Base-by-base conservation (phyloP, 2,797 vertebrate genomes). In the Sus cebifrons region DNA sequence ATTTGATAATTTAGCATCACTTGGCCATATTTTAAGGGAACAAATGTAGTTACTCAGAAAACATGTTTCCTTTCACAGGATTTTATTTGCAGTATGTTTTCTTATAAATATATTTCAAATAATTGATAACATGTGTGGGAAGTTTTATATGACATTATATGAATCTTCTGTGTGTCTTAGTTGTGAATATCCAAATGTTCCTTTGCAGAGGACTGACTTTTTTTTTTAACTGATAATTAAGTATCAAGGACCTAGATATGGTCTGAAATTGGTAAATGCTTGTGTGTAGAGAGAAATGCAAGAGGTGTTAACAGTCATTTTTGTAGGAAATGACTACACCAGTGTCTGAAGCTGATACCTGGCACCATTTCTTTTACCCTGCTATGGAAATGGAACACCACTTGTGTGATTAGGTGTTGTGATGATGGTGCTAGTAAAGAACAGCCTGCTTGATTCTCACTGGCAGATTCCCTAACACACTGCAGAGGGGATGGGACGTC, bases 31-130 rank as follows among this genome's bases (percentile, higher is more conserved):
- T 44, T 92, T 78, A 52, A 84, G 77, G 49, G 23, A 91, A 92
- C 54, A 94, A 93, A 91, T 89, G 49, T 11, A 91, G 36, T 75
- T 71, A 94, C 86, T 97, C 36, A 70, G 70, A 95, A 96, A 96
- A 81, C 44, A 89, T 89, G 23, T 87, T 82, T 96, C 29, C 25
- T 95, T 89, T 94, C 65, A 86, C 77, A 81, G 54, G 21, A 44
- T 83, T 96, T 93, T 96, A 74, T 97, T 89, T 91, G n/a, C 16
- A 75, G 27, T 85, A 29, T 62, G 40, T 89, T 96, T 97, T 95
- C 29, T 93, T 40, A 89, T 92, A 91, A 82, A 27, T 82, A 5
- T 83, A 75, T 77, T 97, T 96, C 64, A 97, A 92, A 96, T 96
- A 94, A 93, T 90, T 68, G 73, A 68, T 78, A 86, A 82, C 94